Conservation (phyloP, 2,113 vertebrate genomes). For the Neolamprologus variostigma region DNA sequence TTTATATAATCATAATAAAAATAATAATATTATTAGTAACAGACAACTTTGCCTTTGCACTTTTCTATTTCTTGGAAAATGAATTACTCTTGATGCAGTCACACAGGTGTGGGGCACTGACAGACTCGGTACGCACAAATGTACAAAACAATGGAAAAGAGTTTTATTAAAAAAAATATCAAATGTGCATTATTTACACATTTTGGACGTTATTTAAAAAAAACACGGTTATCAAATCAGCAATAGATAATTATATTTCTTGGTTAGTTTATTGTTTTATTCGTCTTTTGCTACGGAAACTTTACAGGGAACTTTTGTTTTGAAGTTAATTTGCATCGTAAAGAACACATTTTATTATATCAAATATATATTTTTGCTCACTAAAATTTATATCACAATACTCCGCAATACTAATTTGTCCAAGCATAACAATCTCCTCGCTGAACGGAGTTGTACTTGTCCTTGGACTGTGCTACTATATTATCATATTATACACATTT, state of each 20-base stretch:
- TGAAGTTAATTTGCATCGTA: not conserved
- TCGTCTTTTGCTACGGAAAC: not conserved
- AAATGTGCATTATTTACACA: not conserved
- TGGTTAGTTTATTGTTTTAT: not conserved
- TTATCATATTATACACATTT: not conserved
- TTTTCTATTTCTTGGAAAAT: not conserved
- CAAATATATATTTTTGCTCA: not conserved
- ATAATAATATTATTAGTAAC: not conserved
- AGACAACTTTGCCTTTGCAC: not conserved
- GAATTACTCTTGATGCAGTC: not conserved
- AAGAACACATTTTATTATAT: not conserved
- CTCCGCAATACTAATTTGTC: not conserved
- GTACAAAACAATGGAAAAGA: not conserved
- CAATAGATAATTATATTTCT: not conserved
- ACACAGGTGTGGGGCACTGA: not conserved
- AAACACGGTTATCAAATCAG: not conserved
- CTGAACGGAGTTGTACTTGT: not conserved
- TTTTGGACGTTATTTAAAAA: not conserved
- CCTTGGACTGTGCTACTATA: not conserved
- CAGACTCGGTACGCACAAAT: not conserved
- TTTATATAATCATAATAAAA: not conserved
- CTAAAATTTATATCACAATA: not conserved
- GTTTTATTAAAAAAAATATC: not conserved
- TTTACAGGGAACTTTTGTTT: not conserved
- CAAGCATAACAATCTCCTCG: not conserved